These are phyloP conservation scores for Carcharodon carcharias DNA, from an alignment of 2,797 vertebrate species.

Conservation along the genomic window DNA sequence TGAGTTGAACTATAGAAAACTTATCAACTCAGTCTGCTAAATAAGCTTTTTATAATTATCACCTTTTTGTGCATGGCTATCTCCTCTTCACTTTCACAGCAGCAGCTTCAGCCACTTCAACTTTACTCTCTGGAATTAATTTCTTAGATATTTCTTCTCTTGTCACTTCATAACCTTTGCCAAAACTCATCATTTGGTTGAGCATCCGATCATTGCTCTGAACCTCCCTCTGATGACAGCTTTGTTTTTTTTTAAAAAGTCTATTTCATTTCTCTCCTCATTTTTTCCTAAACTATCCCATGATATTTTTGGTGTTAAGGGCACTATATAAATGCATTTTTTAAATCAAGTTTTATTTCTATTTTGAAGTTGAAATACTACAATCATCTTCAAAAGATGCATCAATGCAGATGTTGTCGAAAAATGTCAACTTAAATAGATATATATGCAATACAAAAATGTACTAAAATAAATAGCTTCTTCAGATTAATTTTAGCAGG, in stretches of 20 bases:
- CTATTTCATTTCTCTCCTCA: not conserved
- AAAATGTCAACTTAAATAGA: not conserved
- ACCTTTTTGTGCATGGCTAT: not conserved
- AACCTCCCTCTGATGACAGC: not conserved
- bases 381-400: too few species aligned
- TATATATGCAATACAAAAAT: not conserved
- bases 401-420: too few species aligned
- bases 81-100: not conserved
- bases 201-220: not conserved
- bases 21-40: not conserved
- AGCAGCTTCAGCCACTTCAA: not conserved
- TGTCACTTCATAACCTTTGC: not conserved
- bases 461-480: not conserved
- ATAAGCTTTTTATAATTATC: not conserved
- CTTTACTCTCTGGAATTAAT: not conserved
- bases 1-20: too few species aligned
- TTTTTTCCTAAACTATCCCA: not conserved
- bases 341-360: too few species aligned
- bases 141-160: not conserved
- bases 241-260: not conserved
- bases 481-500: not conserved
- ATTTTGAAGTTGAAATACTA: too few species aligned
- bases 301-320: not conserved
- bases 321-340: not conserved
- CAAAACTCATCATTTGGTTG: not conserved